Conservation (phyloP, 2,888 invertebrate species). For the Masnerella sp. region DNA sequence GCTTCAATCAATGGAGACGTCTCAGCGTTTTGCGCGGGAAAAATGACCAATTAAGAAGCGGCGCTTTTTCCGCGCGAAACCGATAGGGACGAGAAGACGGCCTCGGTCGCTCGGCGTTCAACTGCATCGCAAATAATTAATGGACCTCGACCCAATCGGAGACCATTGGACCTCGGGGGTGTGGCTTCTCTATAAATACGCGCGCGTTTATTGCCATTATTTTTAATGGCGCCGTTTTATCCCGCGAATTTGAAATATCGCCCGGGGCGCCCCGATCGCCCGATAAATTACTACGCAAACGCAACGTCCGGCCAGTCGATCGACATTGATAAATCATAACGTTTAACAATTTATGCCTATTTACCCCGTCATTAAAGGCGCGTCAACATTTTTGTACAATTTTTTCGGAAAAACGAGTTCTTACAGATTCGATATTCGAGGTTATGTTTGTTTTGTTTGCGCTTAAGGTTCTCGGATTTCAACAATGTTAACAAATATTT, state of each 20-base stretch:
- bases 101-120: slow-evolving; percentile 57
- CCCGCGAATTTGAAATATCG: slow-evolving; percentile 51
- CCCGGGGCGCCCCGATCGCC: slow-evolving; percentile 23
- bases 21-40: background rate
- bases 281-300: slow-evolving; percentile 43
- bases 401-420: no score
- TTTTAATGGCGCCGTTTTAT: slow-evolving; percentile 63
- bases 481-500: no score
- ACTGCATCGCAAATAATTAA: slow-evolving; percentile 69
- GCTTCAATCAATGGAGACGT: slow-evolving; percentile 30
- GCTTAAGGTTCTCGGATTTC: no score
- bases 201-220: slow-evolving; percentile 66
- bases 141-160: slow-evolving; percentile 66
- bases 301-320: slow-evolving; percentile 25
- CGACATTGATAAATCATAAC: slow-evolving; percentile 41
- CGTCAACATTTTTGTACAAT: no score
- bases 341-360: slow-evolving; percentile 21
- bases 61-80: background rate
- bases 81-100: slow-evolving; percentile 46
- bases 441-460: no score
- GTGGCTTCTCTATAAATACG: slow-evolving; percentile 68
- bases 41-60: slow-evolving; percentile 40
- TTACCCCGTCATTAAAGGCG: background rate
- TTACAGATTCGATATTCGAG: no score
- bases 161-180: slow-evolving; percentile 61